Percentiles rank a stretch among this genome's conserved stretches.
Evolutionary conservation across 2,888 invertebrate species (phyloP).

Genomic region (Mesorhabditis spiculigera): DNA sequence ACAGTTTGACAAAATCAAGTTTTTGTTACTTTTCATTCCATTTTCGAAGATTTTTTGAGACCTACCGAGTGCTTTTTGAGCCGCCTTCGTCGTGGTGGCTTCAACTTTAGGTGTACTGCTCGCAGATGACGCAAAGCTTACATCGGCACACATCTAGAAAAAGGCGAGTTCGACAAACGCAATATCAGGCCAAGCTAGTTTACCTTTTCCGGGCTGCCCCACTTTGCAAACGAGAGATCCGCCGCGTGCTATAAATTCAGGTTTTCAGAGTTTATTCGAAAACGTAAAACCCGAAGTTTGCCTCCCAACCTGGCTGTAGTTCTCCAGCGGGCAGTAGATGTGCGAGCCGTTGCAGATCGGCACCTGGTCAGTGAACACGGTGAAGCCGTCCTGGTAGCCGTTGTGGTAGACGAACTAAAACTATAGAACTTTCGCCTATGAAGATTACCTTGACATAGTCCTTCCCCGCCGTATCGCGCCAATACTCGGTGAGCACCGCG

Average conservation of each 20-base stretch:
- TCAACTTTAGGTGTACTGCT: too few species aligned
- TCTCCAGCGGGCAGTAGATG: neutral
- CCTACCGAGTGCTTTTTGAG: too few species aligned
- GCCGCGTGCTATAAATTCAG: neutral
- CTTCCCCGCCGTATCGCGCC: slow-evolving; percentile 16
- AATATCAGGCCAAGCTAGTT: neutral
- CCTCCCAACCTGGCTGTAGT: neutral
- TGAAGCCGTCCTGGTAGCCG: slow-evolving; percentile 1
- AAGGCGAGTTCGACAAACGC: too few species aligned
- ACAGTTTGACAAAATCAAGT: too few species aligned
- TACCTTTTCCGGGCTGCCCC: neutral
- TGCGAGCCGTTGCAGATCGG: neutral
- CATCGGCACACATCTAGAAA: too few species aligned
- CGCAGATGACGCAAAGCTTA: too few species aligned
- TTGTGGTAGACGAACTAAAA: slow-evolving; percentile 5
- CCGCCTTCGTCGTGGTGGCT: too few species aligned
- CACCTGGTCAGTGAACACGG: neutral
- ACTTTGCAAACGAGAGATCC: neutral
- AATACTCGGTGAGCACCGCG: slow-evolving; percentile 33
- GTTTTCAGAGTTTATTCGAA: neutral
- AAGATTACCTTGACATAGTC: slow-evolving; percentile 27
- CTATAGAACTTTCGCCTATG: too few species aligned
- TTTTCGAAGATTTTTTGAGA: too few species aligned
- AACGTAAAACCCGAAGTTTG: too few species aligned
- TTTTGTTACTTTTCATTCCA: too few species aligned